Conservation (phyloP, 2,113 vertebrate genomes). For the Malurus cyaneus region DNA sequence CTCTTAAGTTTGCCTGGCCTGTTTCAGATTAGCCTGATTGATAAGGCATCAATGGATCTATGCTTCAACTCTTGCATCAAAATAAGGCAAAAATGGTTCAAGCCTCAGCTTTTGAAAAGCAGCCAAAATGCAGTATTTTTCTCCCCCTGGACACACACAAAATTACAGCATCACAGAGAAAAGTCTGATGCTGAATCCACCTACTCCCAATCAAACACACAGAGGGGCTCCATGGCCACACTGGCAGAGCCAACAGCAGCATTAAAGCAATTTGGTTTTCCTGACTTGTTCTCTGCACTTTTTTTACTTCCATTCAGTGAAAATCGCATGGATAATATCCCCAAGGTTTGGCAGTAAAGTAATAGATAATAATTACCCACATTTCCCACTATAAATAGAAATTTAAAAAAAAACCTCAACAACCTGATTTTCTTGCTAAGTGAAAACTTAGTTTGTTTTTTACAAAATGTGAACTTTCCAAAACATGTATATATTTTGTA, state of each 20-base stretch:
- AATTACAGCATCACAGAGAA: not conserved
- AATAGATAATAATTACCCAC: not conserved
- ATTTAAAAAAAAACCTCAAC: not conserved
- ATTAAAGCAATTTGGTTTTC: not conserved
- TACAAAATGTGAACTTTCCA: not conserved
- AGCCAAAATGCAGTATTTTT: not conserved
- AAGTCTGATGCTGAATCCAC: not conserved
- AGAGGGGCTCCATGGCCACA: accelerated
- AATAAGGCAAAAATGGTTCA: not conserved
- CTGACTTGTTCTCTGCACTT: not conserved
- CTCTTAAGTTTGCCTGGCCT: no score
- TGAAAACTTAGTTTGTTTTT: not conserved
- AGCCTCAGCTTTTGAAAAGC: not conserved
- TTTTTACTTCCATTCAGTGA: not conserved
- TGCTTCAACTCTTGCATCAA: not conserved
- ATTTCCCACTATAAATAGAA: not conserved
- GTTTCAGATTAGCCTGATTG: no score
- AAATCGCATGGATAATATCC: not conserved
- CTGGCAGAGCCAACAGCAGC: not conserved
- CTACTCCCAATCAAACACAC: not conserved
- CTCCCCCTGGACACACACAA: not conserved
- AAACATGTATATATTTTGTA: not conserved
- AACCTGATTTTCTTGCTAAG: not conserved
- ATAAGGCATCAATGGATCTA: not conserved
- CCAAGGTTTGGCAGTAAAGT: not conserved